phyloP scores from a whole-genome alignment of 1,140 invertebrate genomes.

The Xylocopa sonorina region DNA sequence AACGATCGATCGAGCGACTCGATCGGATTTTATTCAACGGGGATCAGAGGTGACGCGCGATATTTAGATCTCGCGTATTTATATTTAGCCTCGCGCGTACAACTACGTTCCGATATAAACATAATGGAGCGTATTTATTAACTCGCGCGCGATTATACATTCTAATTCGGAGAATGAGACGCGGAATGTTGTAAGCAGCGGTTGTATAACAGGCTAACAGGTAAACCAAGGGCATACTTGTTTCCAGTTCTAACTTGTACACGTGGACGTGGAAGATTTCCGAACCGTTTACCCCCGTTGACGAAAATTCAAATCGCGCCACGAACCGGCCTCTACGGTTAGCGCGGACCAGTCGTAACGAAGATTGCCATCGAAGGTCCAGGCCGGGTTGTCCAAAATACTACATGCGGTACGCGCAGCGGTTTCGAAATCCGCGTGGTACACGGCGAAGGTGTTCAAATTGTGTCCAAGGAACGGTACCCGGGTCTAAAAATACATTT shows the following conservation, averaged over 20 bases:
- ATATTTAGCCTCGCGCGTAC: slow-evolving; percentile 54
- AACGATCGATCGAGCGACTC: neutral
- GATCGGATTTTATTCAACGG: slow-evolving; percentile 3
- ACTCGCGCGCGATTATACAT: slow-evolving; percentile 38
- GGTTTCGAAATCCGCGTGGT: neutral
- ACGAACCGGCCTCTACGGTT: no score
- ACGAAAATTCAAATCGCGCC: neutral
- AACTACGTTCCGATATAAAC: slow-evolving; percentile 37
- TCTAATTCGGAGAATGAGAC: slow-evolving; percentile 40
- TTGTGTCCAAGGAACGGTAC: slow-evolving; percentile 39
- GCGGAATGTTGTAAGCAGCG: slow-evolving; percentile 8
- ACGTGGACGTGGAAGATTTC: neutral
- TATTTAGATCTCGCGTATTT: slow-evolving; percentile 55
- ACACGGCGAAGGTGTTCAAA: slow-evolving; percentile 38
- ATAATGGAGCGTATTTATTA: slow-evolving; percentile 51
- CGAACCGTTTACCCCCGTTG: neutral
- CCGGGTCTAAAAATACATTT: slow-evolving; percentile 45
- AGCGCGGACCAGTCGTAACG: no score
- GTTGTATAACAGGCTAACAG: neutral
- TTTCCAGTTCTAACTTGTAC: neutral
- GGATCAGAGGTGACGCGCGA: slow-evolving; percentile 25
- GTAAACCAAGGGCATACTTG: slow-evolving; percentile 1
- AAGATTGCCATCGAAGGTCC: no score
- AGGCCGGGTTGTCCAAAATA: neutral
- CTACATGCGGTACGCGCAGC: neutral